A percentile compares a stretch with the other conserved stretches of the same genome.
phyloP scores from a whole-genome alignment of 2,888 invertebrate species.

The Seira sanloemensis region DNA sequence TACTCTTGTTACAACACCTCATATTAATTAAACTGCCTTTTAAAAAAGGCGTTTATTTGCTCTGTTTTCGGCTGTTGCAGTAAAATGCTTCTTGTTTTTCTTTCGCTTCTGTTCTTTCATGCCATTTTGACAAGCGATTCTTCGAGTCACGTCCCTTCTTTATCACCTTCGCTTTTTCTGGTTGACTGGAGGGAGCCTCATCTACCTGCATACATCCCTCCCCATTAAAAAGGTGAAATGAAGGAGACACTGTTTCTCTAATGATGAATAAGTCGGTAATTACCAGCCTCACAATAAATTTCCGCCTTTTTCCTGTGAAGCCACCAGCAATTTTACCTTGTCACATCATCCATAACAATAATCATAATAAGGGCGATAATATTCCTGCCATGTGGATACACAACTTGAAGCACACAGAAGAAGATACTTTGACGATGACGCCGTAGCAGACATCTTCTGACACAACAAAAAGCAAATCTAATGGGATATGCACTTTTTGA shows the following conservation, averaged over 20 bases:
- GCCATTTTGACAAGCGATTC: neutral
- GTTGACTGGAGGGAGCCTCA: neutral
- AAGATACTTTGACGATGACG: neutral
- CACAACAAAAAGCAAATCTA: constrained; percentile 24
- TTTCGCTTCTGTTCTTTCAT: constrained; percentile 7
- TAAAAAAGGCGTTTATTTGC: constrained; percentile 30
- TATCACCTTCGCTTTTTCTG: neutral
- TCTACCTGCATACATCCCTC: neutral
- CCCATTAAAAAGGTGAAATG: neutral
- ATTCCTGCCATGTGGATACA: neutral
- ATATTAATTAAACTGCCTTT: constrained; percentile 22
- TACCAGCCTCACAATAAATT: constrained; percentile 42
- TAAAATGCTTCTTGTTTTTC: neutral
- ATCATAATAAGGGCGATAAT: neutral
- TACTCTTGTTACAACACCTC: neutral
- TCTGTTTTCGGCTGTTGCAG: constrained; percentile 20
- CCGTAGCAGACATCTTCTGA: neutral
- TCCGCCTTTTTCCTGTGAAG: constrained; percentile 33
- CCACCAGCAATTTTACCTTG: neutral
- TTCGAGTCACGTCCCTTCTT: constrained; percentile 4
- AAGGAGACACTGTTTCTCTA: neutral
- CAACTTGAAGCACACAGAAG: too few relatives aligned
- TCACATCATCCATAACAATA: constrained; percentile 17
- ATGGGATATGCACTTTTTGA: constrained; percentile 23
- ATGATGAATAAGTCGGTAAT: constrained; percentile 47